Percentiles rank a stretch among this genome's conserved stretches.
Conservation (phyloP, 2,888 invertebrate genomes). For the Athripsodes cinereus region DNA sequence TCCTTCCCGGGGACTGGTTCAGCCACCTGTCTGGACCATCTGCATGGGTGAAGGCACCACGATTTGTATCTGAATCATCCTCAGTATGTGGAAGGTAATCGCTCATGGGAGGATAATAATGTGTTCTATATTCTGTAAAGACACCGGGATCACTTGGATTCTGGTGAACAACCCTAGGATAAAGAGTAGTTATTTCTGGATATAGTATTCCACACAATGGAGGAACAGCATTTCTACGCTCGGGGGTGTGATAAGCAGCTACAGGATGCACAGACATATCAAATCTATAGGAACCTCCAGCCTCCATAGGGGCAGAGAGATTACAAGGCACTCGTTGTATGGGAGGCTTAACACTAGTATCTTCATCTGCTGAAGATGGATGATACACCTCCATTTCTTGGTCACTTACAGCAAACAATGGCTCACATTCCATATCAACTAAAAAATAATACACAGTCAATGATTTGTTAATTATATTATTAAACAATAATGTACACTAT, state of each 20-base stretch:
- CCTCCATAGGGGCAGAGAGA: constrained; percentile 14
- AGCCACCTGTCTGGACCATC: constrained; percentile 20
- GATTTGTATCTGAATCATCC: background rate
- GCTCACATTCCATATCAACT: constrained; percentile 60
- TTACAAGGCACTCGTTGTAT: constrained; percentile 20
- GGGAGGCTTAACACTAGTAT: constrained; percentile 12
- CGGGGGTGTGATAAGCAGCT: constrained; percentile 2
- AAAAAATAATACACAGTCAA: constrained; percentile 31
- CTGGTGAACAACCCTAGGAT: background rate
- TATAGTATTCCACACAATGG: background rate
- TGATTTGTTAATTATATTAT: too few species aligned
- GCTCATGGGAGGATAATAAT: constrained; percentile 35
- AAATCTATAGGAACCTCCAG: constrained; percentile 12
- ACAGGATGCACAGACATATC: constrained; percentile 18
- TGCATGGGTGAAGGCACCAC: constrained; percentile 9
- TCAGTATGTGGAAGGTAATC: constrained; percentile 9
- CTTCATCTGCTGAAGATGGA: constrained; percentile 13
- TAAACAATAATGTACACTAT: too few species aligned
- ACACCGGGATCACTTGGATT: background rate
- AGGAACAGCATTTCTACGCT: background rate
- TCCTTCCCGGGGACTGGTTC: constrained; percentile 10
- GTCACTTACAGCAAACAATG: constrained; percentile 60
- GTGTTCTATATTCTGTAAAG: constrained; percentile 43
- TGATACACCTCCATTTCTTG: constrained; percentile 51
- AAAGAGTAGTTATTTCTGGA: background rate